These are phyloP conservation scores for Alviniconcha marisindica DNA, from an alignment of 1,140 invertebrate genomes.

Conservation along the genomic window DNA sequence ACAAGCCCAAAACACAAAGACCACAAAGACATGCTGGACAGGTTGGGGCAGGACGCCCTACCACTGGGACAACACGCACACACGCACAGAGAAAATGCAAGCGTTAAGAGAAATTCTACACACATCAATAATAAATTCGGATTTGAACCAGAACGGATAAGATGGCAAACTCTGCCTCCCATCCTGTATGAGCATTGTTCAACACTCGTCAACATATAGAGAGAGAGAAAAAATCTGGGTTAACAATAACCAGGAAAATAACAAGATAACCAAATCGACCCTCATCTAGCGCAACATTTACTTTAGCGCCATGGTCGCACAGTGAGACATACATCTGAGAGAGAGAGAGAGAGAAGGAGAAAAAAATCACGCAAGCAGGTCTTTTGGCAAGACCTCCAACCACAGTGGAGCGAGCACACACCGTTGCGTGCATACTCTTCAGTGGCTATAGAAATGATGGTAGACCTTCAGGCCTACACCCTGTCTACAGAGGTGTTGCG, in stretches of 20 bases:
- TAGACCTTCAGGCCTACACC: background rate
- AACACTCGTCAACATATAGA: constrained; percentile 9
- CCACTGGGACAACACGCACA: no score
- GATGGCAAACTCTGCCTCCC: background rate
- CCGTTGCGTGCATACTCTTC: background rate
- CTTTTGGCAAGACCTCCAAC: background rate
- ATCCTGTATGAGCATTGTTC: constrained; percentile 28
- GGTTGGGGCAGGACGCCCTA: no score
- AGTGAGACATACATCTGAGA: no score
- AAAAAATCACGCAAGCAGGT: background rate
- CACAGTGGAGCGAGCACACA: no score
- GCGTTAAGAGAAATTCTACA: background rate
- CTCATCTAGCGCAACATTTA: background rate
- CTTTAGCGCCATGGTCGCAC: background rate
- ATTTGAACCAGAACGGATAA: constrained; percentile 27
- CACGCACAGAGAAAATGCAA: background rate
- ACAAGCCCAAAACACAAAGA: no score
- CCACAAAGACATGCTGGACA: no score
- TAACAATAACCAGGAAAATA: no score
- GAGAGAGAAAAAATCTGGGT: background rate
- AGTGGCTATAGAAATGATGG: background rate
- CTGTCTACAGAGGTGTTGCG: background rate
- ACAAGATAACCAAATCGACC: background rate
- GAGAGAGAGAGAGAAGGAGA: no score
- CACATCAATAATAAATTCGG: constrained; percentile 20